Evolutionary conservation across 2,888 invertebrate genomes (phyloP).

Genomic region (Adineta ricciae): DNA sequence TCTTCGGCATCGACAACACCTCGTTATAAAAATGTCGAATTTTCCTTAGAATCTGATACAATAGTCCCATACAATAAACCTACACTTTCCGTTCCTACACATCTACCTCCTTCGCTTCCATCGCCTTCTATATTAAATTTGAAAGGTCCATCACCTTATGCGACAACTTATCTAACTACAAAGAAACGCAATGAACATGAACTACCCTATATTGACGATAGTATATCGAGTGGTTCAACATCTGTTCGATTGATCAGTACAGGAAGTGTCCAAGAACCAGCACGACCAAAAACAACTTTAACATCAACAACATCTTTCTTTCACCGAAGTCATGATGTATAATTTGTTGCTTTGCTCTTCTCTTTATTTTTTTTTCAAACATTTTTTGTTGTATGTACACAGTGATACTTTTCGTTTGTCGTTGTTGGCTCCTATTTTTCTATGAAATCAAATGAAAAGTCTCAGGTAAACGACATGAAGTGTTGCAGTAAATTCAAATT

Average conservation of each 20-base stretch:
- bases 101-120: not conserved
- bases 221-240: not conserved
- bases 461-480: not conserved
- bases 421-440: not conserved
- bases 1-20: not conserved
- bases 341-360: not conserved
- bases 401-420: not conserved
- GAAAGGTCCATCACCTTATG: not conserved
- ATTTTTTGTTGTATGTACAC: not conserved
- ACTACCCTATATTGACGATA: slow-evolving; percentile 7
- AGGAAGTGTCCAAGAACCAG: not conserved
- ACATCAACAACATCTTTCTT: not conserved
- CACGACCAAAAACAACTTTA: not conserved
- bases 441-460: not conserved
- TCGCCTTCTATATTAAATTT: no score
- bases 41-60: not conserved
- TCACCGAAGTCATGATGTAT: not conserved
- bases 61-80: not conserved
- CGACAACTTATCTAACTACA: not conserved
- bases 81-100: not conserved
- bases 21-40: not conserved
- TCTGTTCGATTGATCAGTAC: not conserved
- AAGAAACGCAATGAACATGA: not conserved
- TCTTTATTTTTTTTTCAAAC: not conserved
- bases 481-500: no score